Evolutionary conservation across 2,113 vertebrate genomes (phyloP).

Genomic region (Xiphorhynchus elegans): DNA sequence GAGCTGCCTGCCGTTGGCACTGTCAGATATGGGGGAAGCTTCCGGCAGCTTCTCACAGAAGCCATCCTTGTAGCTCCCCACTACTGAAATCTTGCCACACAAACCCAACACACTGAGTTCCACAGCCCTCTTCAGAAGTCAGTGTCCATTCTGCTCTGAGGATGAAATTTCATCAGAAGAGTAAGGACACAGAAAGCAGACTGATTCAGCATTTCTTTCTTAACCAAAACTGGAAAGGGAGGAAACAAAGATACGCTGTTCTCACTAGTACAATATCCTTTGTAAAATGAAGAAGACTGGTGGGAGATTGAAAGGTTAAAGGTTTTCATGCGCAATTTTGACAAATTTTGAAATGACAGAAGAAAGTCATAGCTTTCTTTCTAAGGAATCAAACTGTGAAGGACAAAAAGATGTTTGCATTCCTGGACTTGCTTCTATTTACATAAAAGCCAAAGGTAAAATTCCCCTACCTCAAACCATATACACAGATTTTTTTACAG

Average conservation of each 20-base stretch:
- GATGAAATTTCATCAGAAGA: constrained; percentile 21
- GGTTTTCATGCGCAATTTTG: neutral
- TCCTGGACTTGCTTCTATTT: neutral
- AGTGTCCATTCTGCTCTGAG: neutral
- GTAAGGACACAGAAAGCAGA: neutral
- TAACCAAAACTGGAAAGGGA: neutral
- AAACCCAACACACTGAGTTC: neutral
- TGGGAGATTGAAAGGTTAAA: constrained; percentile 10
- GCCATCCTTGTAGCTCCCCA: neutral
- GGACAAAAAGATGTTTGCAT: neutral
- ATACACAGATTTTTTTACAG: neutral
- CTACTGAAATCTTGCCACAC: neutral
- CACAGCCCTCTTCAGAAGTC: neutral
- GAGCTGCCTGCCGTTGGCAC: neutral
- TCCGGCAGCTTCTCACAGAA: neutral
- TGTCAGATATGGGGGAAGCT: neutral
- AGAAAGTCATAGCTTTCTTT: neutral
- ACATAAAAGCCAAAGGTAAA: constrained; percentile 36
- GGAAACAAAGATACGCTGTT: neutral
- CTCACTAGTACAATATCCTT: neutral
- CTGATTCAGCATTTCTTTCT: neutral
- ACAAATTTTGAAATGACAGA: neutral
- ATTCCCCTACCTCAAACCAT: neutral
- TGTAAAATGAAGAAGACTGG: neutral
- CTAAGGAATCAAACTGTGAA: neutral